phyloP scores from a whole-genome alignment of 2,797 vertebrate genomes.

The Ambastaia sidthimunki region DNA sequence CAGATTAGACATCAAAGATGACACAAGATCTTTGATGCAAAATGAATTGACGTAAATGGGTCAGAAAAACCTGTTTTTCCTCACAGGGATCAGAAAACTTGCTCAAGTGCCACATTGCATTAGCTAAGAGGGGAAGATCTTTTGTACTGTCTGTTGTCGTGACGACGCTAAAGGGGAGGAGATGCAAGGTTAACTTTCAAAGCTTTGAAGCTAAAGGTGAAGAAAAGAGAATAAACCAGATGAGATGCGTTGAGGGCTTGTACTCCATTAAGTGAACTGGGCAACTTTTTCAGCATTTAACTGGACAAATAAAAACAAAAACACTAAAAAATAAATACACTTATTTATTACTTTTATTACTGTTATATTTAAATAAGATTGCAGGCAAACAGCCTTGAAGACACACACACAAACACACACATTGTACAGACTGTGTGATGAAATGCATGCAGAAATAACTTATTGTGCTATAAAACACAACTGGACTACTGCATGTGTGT shows the following conservation, averaged over 20 bases:
- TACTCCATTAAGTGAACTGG: not conserved
- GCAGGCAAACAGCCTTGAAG: not conserved
- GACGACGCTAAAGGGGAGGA: slow-evolving; percentile 4
- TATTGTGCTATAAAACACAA: not conserved
- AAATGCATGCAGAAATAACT: not conserved
- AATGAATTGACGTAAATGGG: slow-evolving; percentile 48
- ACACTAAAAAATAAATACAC: no score
- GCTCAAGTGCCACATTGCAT: slow-evolving; percentile 35
- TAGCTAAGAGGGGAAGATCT: not conserved
- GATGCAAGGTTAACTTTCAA: slow-evolving; percentile 31
- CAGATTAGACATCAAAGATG: slow-evolving; percentile 2
- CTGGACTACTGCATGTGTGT: not conserved
- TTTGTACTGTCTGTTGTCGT: slow-evolving; percentile 5
- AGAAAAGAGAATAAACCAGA: slow-evolving; percentile 25
- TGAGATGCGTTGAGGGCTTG: slow-evolving; percentile 5
- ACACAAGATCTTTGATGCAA: slow-evolving; percentile 26
- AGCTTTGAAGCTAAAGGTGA: slow-evolving; percentile 20
- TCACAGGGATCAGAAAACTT: not conserved
- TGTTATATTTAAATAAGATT: not conserved
- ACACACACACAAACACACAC: not conserved
- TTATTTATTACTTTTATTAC: slow-evolving; percentile 12
- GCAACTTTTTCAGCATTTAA: not conserved
- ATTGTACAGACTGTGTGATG: not conserved
- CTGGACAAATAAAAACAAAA: not conserved
- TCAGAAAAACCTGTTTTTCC: slow-evolving; percentile 6